Base-by-base conservation (phyloP, 2,888 invertebrate species). In the Ethmia dodecea region DNA sequence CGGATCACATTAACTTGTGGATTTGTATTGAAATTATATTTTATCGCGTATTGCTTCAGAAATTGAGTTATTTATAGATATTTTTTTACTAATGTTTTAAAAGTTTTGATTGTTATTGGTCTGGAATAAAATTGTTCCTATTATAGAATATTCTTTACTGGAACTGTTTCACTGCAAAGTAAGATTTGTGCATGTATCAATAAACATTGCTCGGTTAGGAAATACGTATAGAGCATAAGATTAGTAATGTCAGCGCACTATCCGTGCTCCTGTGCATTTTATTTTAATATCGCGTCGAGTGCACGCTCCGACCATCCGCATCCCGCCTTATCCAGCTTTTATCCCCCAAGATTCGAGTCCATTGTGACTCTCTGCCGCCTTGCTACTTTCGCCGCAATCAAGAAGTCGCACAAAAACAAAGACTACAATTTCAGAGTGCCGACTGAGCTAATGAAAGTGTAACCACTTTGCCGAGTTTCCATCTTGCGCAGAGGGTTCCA, bases 201-300 rank as follows among this genome's bases (percentile, higher is more conserved):
- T n/a, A n/a, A n/a, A n/a, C n/a, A n/a, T n/a, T n/a, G n/a, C n/a
- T n/a, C n/a, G n/a, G n/a, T n/a, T n/a, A n/a, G n/a, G n/a, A n/a
- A n/a, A n/a, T n/a, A 8, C n/a, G 13, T 11, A n/a, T 6, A 28
- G 11, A 13, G 15, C 11, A n/a, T 8, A 8, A 13, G 11, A 14
- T 32, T 18, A 35, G 35, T 28, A 34, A 34, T 24, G 24, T 24
- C 24, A 35, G 27, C 29, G 8, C 13, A 14, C 12, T 14, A 22
- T 16, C 13, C 16, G 18, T 42, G 50, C 49, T 47, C 54, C 53
- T 48, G 46, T 46, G 57, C 60, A 64, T 70, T 71, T 68, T 63
- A 71, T 70, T 74, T 68, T 67, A 71, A 70, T 69, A 69, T 64
- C 61, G 60, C 59, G 63, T 59, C 63, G 64, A 62, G 51, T 57